Evolutionary conservation across 2,888 invertebrate species (phyloP).

Genomic region (Cantharis nigra): DNA sequence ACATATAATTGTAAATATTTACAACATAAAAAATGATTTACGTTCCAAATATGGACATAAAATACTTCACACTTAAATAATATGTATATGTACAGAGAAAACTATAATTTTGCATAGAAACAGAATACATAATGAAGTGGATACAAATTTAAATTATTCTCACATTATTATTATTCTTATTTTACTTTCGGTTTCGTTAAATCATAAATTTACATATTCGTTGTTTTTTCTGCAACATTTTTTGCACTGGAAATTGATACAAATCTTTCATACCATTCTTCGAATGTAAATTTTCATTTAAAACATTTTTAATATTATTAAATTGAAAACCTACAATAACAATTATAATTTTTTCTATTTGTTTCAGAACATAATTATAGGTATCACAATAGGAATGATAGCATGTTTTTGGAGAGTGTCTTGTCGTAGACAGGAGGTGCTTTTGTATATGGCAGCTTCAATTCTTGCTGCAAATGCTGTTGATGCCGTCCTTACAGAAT

Average conservation of each 20-base stretch:
- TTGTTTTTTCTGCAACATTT: not conserved
- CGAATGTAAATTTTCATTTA: not conserved
- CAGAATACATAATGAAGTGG: not conserved
- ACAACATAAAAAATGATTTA: not conserved
- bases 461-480: constrained; percentile 60
- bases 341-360: constrained; percentile 10
- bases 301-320: not conserved
- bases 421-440: constrained; percentile 54
- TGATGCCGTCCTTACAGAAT: constrained; percentile 60
- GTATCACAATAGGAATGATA: constrained; percentile 56
- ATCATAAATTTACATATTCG: not conserved
- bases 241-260: not conserved
- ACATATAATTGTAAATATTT: too few species aligned
- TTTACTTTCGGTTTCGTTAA: not conserved
- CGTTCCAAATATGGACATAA: not conserved
- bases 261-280: not conserved
- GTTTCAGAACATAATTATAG: constrained; percentile 58
- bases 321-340: not conserved
- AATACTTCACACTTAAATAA: not conserved
- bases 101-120: not conserved
- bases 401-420: constrained; percentile 56
- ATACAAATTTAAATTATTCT: not conserved
- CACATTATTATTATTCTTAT: not conserved
- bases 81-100: not conserved
- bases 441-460: constrained; percentile 59